Percentiles rank a stretch among this genome's conserved stretches.
phyloP scores from a whole-genome alignment of 2,797 vertebrate species.

The Steatocranus sp. region DNA sequence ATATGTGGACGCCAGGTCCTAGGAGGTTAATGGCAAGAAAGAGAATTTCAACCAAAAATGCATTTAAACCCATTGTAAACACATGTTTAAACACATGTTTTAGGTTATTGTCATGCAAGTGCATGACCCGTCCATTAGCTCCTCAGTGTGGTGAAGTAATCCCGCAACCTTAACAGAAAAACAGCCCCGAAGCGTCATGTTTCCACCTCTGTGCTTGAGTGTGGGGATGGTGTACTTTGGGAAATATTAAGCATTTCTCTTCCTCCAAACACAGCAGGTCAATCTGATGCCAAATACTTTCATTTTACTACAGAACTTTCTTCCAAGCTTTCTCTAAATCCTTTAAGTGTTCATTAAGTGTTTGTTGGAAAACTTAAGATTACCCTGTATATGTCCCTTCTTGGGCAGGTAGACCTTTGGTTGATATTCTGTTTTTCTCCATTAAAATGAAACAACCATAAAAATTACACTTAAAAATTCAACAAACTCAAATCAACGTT shows the following conservation, averaged over 20 bases:
- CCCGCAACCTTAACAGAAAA: not conserved
- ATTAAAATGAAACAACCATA: not conserved
- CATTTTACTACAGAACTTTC: not conserved
- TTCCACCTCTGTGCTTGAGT: not conserved
- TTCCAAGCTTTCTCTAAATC: not conserved
- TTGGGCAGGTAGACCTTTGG: not conserved
- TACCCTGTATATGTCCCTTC: not conserved
- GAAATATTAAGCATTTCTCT: not conserved
- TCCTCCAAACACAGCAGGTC: not conserved
- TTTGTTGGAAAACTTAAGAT: not conserved
- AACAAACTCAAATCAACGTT: not conserved
- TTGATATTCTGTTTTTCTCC: not conserved
- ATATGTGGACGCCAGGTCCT: too few species aligned
- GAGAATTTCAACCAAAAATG: not conserved
- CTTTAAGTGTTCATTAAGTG: not conserved
- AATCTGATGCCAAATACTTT: not conserved
- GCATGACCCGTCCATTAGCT: not conserved
- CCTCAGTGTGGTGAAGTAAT: not conserved
- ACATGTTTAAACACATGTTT: not conserved
- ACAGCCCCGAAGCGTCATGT: fast-evolving
- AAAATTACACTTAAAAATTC: not conserved
- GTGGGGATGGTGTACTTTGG: not conserved
- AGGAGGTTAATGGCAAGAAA: too few species aligned
- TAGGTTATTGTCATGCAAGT: not conserved
- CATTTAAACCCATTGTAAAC: not conserved